Base-by-base conservation (phyloP, 1,140 invertebrate species). In the Protaetia brevitarsis region DNA sequence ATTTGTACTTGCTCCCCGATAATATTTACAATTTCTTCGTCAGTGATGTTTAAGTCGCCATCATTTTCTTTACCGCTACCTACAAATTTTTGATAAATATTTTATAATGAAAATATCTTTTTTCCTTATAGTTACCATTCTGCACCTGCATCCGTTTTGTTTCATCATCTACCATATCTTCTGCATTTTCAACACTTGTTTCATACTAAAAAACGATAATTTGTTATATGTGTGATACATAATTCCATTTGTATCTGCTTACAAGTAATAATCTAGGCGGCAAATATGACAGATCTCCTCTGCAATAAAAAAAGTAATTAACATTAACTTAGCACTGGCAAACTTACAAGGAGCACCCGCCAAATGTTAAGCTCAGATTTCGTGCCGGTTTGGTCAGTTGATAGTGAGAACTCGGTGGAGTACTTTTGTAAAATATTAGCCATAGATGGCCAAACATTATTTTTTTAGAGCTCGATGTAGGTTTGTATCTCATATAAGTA, bases 1-100 rank as follows among this genome's bases (percentile, higher is more conserved):
- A 51, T n/a, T 59, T 59, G 57, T 28, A 59, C 26, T 59, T 59
- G 57, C 6, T 28, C 26, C 7, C 57, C 57, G 30, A 59, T 59
- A 13, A 59, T 59, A n/a, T 28, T 59, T 59, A 19, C 57, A 19
- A 68, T 65, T 31, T 68, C 66, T 62, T 68, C 66, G 23, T 68
- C 66, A 4, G 66, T 68, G 51, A 68, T 51, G 56, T 68, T 68
- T 31, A 68, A 65, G 29, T 68, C 66, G 34, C 51, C 45, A 13
- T 63, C 57, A 21, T 3, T 31, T 10, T 29, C 30, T 59, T n/a
- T 11, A 31, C n/a, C n/a, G n/a, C 11, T 59, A 29, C 1, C 57
- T 59, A 26, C 21, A 51, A 51, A 10, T 23, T 51, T 34, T 34
- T 34, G 31, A 11, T n/a, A n/a, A n/a, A n/a, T n/a, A n/a, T n/a